A percentile compares a stretch with the other conserved stretches of the same genome.
phyloP scores from a whole-genome alignment of 2,888 invertebrate genomes.

The Chrysolina haemoptera region DNA sequence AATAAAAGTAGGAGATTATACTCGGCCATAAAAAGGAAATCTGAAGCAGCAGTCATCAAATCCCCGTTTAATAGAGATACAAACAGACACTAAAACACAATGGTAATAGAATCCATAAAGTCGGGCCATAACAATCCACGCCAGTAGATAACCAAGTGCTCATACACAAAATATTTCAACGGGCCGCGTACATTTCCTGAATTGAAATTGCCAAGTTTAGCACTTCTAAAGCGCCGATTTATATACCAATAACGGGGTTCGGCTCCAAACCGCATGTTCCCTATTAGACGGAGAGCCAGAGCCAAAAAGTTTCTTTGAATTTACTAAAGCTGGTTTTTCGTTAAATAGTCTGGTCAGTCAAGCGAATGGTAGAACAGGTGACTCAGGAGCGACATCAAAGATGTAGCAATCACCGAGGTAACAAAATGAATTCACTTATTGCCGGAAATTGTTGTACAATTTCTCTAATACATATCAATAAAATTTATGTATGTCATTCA shows the following conservation, averaged over 20 bases:
- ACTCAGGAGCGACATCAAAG: too few species aligned
- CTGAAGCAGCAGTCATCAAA: slow-evolving; percentile 44
- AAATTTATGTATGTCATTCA: too few species aligned
- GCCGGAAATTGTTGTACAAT: too few species aligned
- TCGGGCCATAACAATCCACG: slow-evolving; percentile 40
- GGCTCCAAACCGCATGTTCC: slow-evolving; percentile 40
- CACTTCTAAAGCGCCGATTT: slow-evolving; percentile 48
- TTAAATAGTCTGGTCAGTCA: too few species aligned
- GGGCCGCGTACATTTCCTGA: slow-evolving; percentile 44
- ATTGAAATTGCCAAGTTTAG: slow-evolving; percentile 48
- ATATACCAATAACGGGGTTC: slow-evolving; percentile 43
- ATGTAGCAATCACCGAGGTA: too few species aligned
- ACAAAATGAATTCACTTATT: too few species aligned
- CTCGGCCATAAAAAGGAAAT: slow-evolving; percentile 38
- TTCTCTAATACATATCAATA: too few species aligned
- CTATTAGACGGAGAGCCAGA: too few species aligned
- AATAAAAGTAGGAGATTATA: slow-evolving; percentile 38
- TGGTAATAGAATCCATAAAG: slow-evolving; percentile 50
- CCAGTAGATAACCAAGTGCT: slow-evolving; percentile 44
- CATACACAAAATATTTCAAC: slow-evolving; percentile 46
- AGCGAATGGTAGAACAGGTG: too few species aligned
- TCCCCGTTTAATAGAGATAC: slow-evolving; percentile 49
- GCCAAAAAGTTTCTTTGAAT: too few species aligned
- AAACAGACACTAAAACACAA: slow-evolving; percentile 47
- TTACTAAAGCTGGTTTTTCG: too few species aligned